Evolutionary conservation across 1,140 invertebrate species (phyloP).

Genomic region (Philotrypesis tridentata): DNA sequence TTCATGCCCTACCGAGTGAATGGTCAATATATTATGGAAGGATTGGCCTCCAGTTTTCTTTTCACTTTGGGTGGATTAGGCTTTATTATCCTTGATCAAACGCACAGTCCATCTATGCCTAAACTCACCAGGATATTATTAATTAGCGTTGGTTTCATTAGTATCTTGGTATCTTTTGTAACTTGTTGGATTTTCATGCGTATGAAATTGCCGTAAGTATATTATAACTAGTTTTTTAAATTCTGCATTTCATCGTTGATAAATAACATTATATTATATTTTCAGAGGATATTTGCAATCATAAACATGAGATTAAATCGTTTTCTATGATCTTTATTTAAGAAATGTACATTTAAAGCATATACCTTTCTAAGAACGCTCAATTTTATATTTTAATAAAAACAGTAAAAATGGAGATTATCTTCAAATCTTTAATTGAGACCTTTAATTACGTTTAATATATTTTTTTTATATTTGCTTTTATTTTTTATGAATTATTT

Average conservation of each 20-base stretch:
- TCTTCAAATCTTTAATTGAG: slow-evolving; percentile 15
- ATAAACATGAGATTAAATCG: slow-evolving; percentile 53
- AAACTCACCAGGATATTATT: slow-evolving; percentile 94
- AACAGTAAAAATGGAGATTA: slow-evolving; percentile 34
- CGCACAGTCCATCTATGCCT: slow-evolving; percentile 92
- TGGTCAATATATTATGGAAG: slow-evolving; percentile 99
- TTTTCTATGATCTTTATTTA: slow-evolving; percentile 8
- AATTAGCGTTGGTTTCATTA: slow-evolving; percentile 93
- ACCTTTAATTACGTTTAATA: neutral
- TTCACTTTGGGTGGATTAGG: slow-evolving; percentile 97
- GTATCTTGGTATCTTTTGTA: slow-evolving; percentile 94
- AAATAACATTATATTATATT: slow-evolving; percentile 55
- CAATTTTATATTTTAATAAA: slow-evolving; percentile 33
- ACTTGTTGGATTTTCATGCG: slow-evolving; percentile 99
- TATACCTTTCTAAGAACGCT: neutral
- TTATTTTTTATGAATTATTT: neutral
- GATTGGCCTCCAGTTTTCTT: slow-evolving; percentile 95
- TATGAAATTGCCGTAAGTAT: slow-evolving; percentile 94
- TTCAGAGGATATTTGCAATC: slow-evolving; percentile 73
- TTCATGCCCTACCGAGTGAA: slow-evolving; percentile 99
- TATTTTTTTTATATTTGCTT: slow-evolving; percentile 2
- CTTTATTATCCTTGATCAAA: slow-evolving; percentile 96
- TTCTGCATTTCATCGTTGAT: neutral
- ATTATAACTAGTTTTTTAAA: slow-evolving; percentile 36
- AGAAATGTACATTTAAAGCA: neutral